Percentiles rank a stretch among this genome's conserved stretches.
These are phyloP conservation scores for Rhingia rostrata DNA, from an alignment of 2,888 invertebrate genomes.

Conservation along the genomic window DNA sequence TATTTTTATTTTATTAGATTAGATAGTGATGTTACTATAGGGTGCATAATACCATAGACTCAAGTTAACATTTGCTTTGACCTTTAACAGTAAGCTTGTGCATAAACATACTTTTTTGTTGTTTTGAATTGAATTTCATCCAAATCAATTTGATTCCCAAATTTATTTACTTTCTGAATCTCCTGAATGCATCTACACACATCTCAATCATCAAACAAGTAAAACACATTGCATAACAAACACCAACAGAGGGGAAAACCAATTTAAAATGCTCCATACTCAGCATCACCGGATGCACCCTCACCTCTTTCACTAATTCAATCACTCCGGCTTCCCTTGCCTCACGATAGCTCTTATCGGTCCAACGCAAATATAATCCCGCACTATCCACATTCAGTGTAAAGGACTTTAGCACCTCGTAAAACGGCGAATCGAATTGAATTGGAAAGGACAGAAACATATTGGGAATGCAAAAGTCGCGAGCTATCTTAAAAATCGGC, in stretches of 20 bases:
- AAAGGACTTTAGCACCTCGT: conserved; percentile 69
- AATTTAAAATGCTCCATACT: conserved; percentile 67
- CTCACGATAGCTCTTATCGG: conserved; percentile 68
- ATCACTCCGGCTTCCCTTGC: conserved; percentile 56
- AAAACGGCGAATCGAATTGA: conserved; percentile 79
- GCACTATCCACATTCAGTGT: conserved; percentile 52
- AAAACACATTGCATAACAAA: conserved; percentile 37
- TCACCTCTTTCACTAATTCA: conserved; percentile 24
- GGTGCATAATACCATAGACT: no score
- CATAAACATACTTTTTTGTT: background rate
- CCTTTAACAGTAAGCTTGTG: background rate
- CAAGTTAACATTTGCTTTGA: background rate
- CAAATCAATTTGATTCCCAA: background rate
- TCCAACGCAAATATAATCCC: conserved; percentile 64
- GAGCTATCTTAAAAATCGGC: conserved; percentile 73
- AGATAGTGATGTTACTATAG: no score
- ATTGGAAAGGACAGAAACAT: conserved; percentile 78
- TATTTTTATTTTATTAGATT: no score
- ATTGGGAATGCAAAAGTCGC: conserved; percentile 75
- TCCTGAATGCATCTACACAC: no score
- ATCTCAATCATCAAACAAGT: conserved; percentile 37
- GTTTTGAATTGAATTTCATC: background rate
- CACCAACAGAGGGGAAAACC: conserved; percentile 29
- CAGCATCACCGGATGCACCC: conserved; percentile 55
- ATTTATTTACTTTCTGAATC: background rate